Base-by-base conservation (phyloP, 2,113 vertebrate genomes). In the Sula dactylatra region DNA sequence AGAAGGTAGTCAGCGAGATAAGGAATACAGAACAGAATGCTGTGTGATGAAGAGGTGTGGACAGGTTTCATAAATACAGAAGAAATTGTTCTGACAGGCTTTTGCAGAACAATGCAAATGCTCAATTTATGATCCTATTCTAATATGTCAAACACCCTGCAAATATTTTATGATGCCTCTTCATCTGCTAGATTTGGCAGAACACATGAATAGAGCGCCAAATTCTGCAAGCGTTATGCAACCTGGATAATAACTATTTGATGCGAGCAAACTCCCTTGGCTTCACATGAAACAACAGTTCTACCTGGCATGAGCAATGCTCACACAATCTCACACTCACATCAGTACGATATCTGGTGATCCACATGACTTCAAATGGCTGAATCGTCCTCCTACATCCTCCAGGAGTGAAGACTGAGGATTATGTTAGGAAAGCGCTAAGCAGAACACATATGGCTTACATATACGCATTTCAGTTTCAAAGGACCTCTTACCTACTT, bases 401-500 rank as follows among this genome's bases (percentile, higher is more conserved):
- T 86, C 20, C 52, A 74, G 59, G 52, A 88, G 32, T 26, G 59
- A 93, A 61, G 44, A 36, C 79, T 81, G 44, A 86, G 76, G 86
- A 93, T 90, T 92, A 91, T 34, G 52, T 34, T 24, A 69, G 44
- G 61, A 76, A 80, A 84, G 56, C 91, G 67, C 55, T 88, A 71
- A 86, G 86, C 32, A 86, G 59, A 93, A 94, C 70, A 72, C 52
- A 72, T 32, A 72, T 24, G 40, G 52, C 72, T 95, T 88, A 93
- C 59, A 82, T 17, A 83, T 6, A 84, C 0, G 4, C 18, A 82
- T 88, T 86, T 78, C 49, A 92, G 91, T 94, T 84, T 94, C 86
- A 88, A 88, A 96, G 86, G 38, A 86, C 74, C 52, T 92, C 86
- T 86, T 92, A 89, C 34, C 95, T 88, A 44, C 71, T 92, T 83